Evolutionary conservation across 2,797 vertebrate species (phyloP).

Genomic region (Amniataba percoides): DNA sequence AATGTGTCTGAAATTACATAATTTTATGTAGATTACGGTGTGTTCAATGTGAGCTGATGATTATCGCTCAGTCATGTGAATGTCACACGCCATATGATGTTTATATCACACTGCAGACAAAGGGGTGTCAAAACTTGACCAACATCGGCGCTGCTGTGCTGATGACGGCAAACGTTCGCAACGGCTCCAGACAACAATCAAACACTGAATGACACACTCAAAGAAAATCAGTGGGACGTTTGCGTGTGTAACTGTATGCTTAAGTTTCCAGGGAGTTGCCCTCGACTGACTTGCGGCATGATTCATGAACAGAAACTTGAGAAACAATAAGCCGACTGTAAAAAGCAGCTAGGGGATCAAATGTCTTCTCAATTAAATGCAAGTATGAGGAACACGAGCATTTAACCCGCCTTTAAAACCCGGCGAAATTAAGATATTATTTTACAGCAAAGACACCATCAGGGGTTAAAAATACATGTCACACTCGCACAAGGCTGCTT

Average conservation of each 20-base stretch:
- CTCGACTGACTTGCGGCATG: conserved; percentile 15
- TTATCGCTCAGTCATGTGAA: conserved; percentile 32
- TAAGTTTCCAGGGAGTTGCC: conserved; percentile 63
- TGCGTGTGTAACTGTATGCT: conserved; percentile 55
- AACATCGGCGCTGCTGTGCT: not conserved
- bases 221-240: conserved; percentile 48
- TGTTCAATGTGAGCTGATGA: conserved; percentile 24
- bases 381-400: conserved; percentile 10
- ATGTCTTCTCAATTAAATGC: conserved; percentile 16
- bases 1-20: conserved; percentile 54
- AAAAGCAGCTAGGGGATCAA: conserved; percentile 23
- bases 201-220: conserved; percentile 35
- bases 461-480: conserved; percentile 21
- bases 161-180: conserved; percentile 43
- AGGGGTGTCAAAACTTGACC: conserved; percentile 39
- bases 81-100: conserved; percentile 1
- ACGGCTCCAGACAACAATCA: conserved; percentile 51
- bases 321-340: conserved; percentile 46
- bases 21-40: conserved; percentile 21
- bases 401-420: conserved; percentile 12
- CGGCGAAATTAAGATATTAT: not conserved
- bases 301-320: conserved; percentile 34
- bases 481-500: not conserved
- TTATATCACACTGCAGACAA: conserved; percentile 37
- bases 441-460: not conserved